These are phyloP conservation scores for Neodon shergylaensis DNA, from an alignment of 2,113 vertebrate species.

Conservation along the genomic window DNA sequence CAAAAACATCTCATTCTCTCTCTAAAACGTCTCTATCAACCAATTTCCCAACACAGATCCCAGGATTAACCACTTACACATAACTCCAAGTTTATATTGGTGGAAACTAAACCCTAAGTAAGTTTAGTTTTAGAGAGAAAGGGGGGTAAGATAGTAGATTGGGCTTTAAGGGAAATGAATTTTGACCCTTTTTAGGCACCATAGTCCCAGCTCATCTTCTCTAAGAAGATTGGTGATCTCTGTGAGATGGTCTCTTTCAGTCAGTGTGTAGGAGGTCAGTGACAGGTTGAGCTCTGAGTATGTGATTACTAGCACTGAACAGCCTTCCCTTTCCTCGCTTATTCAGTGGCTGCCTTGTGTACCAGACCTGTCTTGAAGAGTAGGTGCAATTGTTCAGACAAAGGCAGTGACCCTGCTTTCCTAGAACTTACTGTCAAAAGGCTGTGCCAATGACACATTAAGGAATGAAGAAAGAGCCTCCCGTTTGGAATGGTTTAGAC, in stretches of 20 bases:
- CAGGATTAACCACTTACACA: constrained; percentile 1
- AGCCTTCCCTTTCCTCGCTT: background rate
- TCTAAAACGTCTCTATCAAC: background rate
- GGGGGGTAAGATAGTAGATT: background rate
- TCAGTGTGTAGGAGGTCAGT: no score
- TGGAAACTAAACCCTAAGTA: background rate
- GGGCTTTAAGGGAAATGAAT: background rate
- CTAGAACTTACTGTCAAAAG: background rate
- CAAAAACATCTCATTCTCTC: background rate
- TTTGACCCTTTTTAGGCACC: background rate
- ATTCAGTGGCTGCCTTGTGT: background rate
- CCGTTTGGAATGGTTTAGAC: background rate
- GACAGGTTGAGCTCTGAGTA: background rate
- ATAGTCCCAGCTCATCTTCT: background rate
- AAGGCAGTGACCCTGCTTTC: background rate
- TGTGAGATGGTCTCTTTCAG: background rate
- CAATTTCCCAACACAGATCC: background rate
- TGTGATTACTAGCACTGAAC: background rate
- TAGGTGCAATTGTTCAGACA: background rate
- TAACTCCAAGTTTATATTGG: background rate
- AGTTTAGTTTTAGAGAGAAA: background rate
- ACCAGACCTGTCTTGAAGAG: background rate
- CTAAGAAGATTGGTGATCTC: background rate
- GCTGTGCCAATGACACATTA: background rate
- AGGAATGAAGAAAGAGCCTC: background rate